These are phyloP conservation scores for Alethe castanea DNA, from an alignment of 2,113 vertebrate species.

Conservation along the genomic window DNA sequence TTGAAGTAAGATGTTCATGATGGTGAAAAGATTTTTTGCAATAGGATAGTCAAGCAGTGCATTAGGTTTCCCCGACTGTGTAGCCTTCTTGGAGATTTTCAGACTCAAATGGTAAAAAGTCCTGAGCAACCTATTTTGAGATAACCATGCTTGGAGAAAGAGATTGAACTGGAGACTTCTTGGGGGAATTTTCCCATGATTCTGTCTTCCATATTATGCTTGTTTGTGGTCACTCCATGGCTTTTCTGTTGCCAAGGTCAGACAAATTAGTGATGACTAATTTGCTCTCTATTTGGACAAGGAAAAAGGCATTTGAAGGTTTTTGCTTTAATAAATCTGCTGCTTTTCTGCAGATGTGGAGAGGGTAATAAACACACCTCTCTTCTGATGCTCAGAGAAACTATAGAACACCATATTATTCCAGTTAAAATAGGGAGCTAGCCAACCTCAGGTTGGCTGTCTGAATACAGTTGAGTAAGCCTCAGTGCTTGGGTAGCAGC, in stretches of 20 bases:
- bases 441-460: not conserved
- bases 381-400: not conserved
- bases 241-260: not conserved
- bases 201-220: not conserved
- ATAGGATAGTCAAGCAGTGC: not conserved
- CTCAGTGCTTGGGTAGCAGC: not conserved
- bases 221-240: not conserved
- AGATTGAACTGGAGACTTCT: not conserved
- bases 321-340: not conserved
- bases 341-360: not conserved
- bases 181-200: not conserved
- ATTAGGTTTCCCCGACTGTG: not conserved
- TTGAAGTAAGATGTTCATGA: not conserved
- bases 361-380: not conserved
- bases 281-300: not conserved
- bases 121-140: not conserved
- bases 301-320: not conserved
- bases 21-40: not conserved
- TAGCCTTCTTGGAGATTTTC: not conserved
- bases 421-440: not conserved
- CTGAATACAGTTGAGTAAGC: not conserved
- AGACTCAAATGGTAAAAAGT: not conserved
- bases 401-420: not conserved
- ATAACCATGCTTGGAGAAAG: not conserved
- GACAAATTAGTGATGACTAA: not conserved